Evolutionary conservation across 2,888 invertebrate genomes (phyloP).

Genomic region (Neocrepidodera transversa): DNA sequence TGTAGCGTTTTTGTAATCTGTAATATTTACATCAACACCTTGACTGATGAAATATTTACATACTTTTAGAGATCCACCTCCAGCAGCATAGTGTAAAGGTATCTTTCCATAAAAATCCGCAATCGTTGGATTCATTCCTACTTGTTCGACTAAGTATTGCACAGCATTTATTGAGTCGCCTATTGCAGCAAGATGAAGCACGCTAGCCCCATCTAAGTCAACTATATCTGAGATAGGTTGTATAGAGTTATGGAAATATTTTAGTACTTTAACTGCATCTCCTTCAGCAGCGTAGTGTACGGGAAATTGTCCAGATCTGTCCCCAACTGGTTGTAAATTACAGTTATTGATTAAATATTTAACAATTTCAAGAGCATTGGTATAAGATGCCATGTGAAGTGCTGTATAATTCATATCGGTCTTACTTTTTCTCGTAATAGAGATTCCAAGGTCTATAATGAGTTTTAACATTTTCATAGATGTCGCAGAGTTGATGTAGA

Average conservation of each 20-base stretch:
- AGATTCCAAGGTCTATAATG: slow-evolving; percentile 1
- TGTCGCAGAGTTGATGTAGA: slow-evolving; percentile 8
- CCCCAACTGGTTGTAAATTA: background rate
- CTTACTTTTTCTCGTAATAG: background rate
- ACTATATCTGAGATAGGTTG: background rate
- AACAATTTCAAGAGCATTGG: slow-evolving; percentile 7
- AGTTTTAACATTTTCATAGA: background rate
- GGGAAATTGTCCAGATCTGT: slow-evolving; percentile 5
- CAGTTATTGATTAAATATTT: slow-evolving; percentile 2
- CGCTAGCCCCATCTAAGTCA: background rate
- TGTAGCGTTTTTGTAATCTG: background rate
- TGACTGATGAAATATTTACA: background rate
- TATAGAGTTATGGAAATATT: background rate
- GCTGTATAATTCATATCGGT: background rate
- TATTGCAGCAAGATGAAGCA: slow-evolving; percentile 7
- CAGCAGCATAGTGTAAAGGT: slow-evolving; percentile 14
- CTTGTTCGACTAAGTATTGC: background rate
- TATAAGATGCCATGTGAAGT: slow-evolving; percentile 11
- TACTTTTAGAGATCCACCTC: background rate
- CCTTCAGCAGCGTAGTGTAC: slow-evolving; percentile 10
- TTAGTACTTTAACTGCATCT: slow-evolving; percentile 7
- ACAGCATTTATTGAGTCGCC: slow-evolving; percentile 7
- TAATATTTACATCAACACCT: background rate
- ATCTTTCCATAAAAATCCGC: background rate
- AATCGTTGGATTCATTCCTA: background rate